phyloP scores from a whole-genome alignment of 2,113 vertebrate species.

The Psephotus haematonotus region DNA sequence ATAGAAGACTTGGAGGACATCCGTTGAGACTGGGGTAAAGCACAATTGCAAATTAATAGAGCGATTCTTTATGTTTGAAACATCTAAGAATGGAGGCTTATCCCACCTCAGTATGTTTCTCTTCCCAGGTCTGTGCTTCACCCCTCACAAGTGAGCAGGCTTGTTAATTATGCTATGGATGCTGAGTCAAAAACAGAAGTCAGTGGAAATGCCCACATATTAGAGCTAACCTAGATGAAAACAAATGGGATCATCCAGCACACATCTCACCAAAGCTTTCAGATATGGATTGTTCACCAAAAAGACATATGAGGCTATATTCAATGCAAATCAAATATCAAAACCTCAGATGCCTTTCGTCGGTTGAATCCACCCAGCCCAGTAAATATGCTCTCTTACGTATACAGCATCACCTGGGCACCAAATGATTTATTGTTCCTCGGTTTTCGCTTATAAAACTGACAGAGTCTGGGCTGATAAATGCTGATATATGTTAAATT shows the following conservation, averaged over 20 bases:
- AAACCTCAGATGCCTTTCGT: not conserved
- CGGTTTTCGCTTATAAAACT: constrained; percentile 79
- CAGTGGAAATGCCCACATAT: not conserved
- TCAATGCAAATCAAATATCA: not conserved
- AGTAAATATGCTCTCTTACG: constrained; percentile 19
- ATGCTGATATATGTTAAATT: constrained; percentile 82
- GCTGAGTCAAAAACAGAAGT: not conserved
- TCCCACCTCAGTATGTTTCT: not conserved
- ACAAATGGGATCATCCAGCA: not conserved
- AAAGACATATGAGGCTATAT: not conserved
- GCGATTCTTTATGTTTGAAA: not conserved
- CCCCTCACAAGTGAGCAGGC: not conserved
- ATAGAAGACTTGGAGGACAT: not conserved
- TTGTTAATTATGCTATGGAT: not conserved
- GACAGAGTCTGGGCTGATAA: constrained; percentile 81
- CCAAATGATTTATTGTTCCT: constrained; percentile 73
- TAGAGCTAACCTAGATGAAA: not conserved
- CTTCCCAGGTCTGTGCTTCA: not conserved
- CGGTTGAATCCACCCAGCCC: not conserved
- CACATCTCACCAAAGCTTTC: not conserved
- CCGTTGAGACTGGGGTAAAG: not conserved
- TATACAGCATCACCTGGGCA: constrained; percentile 22
- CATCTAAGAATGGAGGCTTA: not conserved
- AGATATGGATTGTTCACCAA: not conserved
- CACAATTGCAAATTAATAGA: not conserved